Evolutionary conservation across 2,888 invertebrate species (phyloP).

Genomic region (Malacosoma neustria): DNA sequence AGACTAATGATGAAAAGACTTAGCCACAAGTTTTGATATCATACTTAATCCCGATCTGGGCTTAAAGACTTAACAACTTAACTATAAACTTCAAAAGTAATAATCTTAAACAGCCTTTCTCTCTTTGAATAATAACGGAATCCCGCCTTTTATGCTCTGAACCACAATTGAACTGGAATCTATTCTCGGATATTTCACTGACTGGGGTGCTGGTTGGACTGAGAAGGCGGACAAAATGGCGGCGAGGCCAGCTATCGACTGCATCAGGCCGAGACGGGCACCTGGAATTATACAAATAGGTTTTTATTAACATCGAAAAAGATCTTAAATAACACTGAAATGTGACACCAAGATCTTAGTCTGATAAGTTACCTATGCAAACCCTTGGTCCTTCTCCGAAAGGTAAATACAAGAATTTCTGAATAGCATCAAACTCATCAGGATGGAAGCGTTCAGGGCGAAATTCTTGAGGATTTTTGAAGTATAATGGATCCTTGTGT

Average conservation of each 20-base stretch:
- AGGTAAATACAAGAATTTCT: not conserved
- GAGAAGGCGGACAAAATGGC: constrained; percentile 1
- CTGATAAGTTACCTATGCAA: not conserved
- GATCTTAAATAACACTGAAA: too few relatives aligned
- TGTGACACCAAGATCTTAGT: too few relatives aligned
- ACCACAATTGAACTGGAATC: constrained; percentile 10
- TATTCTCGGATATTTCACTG: constrained; percentile 9
- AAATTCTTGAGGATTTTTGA: constrained; percentile 18
- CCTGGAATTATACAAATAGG: not conserved
- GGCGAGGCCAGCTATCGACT: constrained; percentile 3
- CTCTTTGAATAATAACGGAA: constrained; percentile 17
- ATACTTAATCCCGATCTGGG: too few relatives aligned
- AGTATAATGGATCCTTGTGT: constrained; percentile 11
- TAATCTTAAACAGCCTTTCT: constrained; percentile 7
- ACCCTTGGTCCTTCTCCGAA: not conserved
- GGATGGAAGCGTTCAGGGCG: constrained; percentile 21
- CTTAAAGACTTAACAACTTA: too few relatives aligned
- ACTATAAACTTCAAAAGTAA: too few relatives aligned
- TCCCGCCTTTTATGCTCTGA: constrained; percentile 20
- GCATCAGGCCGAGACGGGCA: constrained; percentile 3
- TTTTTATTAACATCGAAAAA: too few relatives aligned
- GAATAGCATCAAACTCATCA: constrained; percentile 7
- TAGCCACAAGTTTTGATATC: too few relatives aligned
- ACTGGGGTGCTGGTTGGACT: constrained; percentile 11
- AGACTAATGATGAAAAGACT: too few relatives aligned